Evolutionary conservation across 2,113 vertebrate genomes (phyloP), one percentile per base, ranked within the genome.

Genomic region (Apaloderma vittatum): DNA sequence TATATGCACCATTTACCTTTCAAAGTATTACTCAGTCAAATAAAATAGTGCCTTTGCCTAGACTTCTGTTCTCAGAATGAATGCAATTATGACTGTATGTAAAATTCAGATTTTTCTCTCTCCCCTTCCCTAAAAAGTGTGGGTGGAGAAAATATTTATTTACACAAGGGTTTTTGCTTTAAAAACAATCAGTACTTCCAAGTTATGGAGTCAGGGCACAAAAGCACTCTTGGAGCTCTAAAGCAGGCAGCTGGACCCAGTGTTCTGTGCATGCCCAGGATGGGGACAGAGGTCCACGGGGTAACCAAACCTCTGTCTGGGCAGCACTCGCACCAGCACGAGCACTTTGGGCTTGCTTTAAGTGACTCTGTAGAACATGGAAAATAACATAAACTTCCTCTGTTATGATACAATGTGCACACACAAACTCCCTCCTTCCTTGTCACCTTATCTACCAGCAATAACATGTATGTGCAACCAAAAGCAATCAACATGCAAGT

Each of bases 341-440:
- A 67, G 22, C n/a, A 66, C n/a, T 79, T 26, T 13, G 27, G 27
- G 30, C 12, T 81, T 71, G 20, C 48, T 85, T 68, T 62, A 71
- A 29, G 18, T 30, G 37, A 66, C 51, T 49, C 52, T 55, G 67
- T 16, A 86, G 63, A 63, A 80, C 1, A 2, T 12, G 37, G 21
- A 77, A 77, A 86, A 67, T 14, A 83, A 40, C 37, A 52, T 16
- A 51, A 85, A n/a, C 17, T 61, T 70, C 30, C 48, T 67, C 30
- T 10, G 6, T 22, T 54, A 43, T 0, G 3, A 70, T 34, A 51
- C 32, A 71, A 23, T 0, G 0, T 9, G 27, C n/a, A 43, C 14
- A 75, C 11, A 15, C 12, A 73, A 81, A 88, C 32, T 32, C 40
- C 49, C 26, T 48, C 22, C 66, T 43, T 91, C 62, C 45, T 93